Percentiles rank a stretch among this genome's conserved stretches.
phyloP scores from a whole-genome alignment of 2,888 invertebrate species.

The Campoplex capitator region DNA sequence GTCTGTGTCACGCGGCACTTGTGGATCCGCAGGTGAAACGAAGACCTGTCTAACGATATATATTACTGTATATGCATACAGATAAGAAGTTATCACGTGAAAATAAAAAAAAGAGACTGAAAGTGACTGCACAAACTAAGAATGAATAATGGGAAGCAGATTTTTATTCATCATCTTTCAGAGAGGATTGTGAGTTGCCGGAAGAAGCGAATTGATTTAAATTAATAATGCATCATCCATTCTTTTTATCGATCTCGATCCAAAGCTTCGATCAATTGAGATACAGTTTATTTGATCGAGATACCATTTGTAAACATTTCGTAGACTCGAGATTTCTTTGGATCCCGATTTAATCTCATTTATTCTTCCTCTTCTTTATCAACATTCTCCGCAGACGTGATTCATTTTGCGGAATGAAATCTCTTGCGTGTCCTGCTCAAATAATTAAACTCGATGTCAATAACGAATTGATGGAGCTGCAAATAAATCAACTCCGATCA shows the following conservation, averaged over 20 bases:
- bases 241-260: not conserved
- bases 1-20: constrained; percentile 50
- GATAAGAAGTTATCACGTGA: not conserved
- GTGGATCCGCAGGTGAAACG: constrained; percentile 56
- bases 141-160: constrained; percentile 15
- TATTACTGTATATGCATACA: not conserved
- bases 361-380: not conserved
- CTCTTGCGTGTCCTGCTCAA: not conserved
- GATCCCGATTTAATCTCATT: not conserved
- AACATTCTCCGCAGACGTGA: not conserved
- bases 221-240: constrained; percentile 10
- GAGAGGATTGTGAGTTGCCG: not conserved
- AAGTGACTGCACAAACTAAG: not conserved
- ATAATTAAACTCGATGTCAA: not conserved
- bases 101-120: not conserved
- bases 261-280: constrained; percentile 12
- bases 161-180: not conserved
- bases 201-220: constrained; percentile 22
- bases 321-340: not conserved
- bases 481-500: not conserved
- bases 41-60: constrained; percentile 8
- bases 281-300: constrained; percentile 1
- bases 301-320: not conserved
- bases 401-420: not conserved
- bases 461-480: not conserved